Evolutionary conservation across 2,888 invertebrate species (phyloP), one percentile per base, ranked within the genome.

Genomic region (Phalera bucephala): DNA sequence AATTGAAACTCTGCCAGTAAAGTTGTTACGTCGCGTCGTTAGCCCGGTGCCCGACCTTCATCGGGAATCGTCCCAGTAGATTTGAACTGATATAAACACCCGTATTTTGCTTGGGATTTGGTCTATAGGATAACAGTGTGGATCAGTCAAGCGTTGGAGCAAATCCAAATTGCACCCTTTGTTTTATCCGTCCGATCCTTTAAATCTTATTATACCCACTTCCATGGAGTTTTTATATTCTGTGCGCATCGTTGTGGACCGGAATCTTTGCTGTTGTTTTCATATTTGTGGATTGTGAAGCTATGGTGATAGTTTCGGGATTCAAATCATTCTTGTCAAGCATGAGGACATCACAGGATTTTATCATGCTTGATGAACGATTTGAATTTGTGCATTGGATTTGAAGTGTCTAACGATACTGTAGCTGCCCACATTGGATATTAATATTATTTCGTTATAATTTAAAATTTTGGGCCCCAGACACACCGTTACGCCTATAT

Each of bases 141-240:
- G 76, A 77, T 81, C 79, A 80, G 68, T 68, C 70, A 69, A 64
- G 71, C 71, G 61, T 61, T 72, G 50, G 57, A 54, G 64, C 65
- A n/a, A n/a, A n/a, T n/a, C 68, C 68, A 68, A 67, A 80, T 78
- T 77, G 72, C 61, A 64, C 71, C 68, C 67, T 75, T 76, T 78
- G 75, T 79, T 73, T 70, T 67, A 74, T 74, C 72, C 50, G 52
- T 64, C 68, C 61, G 60, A 38, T 57, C 55, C 50, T 40, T 33
- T 42, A 76, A 80, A 81, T 80, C 80, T 76, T 72, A 76, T 80
- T 58, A 46, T 36, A 43, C 25, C 40, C 41, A 47, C 52, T 67
- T 62, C 69, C 71, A 69, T 59, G 55, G 56, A 66, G 59, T 70
- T 75, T 54, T 76, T 72, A 66, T 72, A 74, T 70, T 66, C 64